A percentile compares a stretch with the other conserved stretches of the same genome.
Evolutionary conservation across 2,797 vertebrate species (phyloP).

Genomic region (Eulemur coronatus): DNA sequence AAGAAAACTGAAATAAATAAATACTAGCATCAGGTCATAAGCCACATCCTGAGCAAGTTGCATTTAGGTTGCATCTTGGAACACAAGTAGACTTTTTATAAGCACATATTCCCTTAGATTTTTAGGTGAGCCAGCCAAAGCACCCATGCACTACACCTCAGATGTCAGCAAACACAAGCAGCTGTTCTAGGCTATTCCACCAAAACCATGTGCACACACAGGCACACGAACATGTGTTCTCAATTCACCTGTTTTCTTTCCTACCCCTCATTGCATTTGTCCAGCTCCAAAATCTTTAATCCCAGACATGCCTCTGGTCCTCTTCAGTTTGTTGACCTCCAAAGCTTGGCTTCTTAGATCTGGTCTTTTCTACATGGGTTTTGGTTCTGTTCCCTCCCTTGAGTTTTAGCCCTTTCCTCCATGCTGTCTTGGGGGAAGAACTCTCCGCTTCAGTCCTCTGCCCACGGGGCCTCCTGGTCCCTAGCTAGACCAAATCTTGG

Average conservation of each 20-base stretch:
- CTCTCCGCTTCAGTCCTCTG: background rate
- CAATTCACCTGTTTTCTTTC: background rate
- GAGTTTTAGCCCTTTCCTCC: background rate
- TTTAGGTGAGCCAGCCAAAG: background rate
- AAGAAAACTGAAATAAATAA: conserved; percentile 47
- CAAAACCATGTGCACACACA: background rate
- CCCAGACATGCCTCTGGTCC: background rate
- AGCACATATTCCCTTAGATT: background rate
- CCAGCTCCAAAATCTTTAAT: background rate
- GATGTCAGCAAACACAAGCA: background rate
- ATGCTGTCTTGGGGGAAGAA: background rate
- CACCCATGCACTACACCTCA: background rate
- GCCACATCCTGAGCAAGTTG: background rate
- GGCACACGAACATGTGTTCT: background rate
- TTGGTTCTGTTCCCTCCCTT: background rate
- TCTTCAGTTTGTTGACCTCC: background rate
- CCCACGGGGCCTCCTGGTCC: background rate
- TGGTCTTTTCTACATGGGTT: background rate
- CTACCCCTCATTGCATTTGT: background rate
- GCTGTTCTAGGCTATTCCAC: background rate
- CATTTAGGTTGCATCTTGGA: background rate
- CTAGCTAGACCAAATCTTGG: background rate
- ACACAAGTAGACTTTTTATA: background rate
- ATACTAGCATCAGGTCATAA: background rate
- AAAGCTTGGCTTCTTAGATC: background rate